A percentile compares a stretch with the other conserved stretches of the same genome.
These are phyloP conservation scores for Ondatra zibethicus DNA, from an alignment of 2,113 vertebrate genomes.

Conservation along the genomic window DNA sequence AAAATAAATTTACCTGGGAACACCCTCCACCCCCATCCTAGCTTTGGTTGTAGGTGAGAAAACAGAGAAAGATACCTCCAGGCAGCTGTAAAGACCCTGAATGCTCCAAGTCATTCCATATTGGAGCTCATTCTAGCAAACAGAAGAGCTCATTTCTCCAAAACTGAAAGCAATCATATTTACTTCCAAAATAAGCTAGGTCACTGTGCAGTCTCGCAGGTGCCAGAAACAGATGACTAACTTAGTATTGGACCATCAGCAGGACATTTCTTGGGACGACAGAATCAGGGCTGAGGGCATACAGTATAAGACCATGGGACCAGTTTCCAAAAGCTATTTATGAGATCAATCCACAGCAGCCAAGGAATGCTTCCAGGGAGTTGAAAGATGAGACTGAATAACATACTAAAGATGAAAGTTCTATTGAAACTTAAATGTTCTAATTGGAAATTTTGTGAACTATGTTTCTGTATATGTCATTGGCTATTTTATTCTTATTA, in stretches of 20 bases:
- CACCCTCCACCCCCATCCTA: background rate
- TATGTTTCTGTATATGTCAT: background rate
- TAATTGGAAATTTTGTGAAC: conserved; percentile 49
- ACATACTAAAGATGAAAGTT: conserved; percentile 11
- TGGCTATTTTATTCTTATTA: background rate
- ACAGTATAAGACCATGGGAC: background rate
- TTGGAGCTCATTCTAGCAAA: background rate
- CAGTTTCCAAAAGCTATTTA: conserved; percentile 55
- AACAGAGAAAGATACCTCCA: background rate
- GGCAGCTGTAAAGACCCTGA: background rate
- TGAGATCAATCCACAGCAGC: background rate
- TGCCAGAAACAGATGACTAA: background rate
- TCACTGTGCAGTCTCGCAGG: background rate
- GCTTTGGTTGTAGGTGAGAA: no score
- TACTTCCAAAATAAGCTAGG: background rate
- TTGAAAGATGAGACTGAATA: conserved; percentile 32
- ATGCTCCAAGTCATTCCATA: background rate
- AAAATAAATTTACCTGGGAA: background rate
- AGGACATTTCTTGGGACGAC: background rate
- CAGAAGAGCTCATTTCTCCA: background rate
- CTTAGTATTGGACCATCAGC: background rate
- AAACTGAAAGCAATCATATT: background rate
- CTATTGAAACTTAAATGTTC: conserved; percentile 4
- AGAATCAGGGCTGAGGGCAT: background rate
- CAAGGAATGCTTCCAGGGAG: conserved; percentile 25